These are phyloP conservation scores for Eupsilia transversa DNA, from an alignment of 2,888 invertebrate genomes.

Conservation along the genomic window DNA sequence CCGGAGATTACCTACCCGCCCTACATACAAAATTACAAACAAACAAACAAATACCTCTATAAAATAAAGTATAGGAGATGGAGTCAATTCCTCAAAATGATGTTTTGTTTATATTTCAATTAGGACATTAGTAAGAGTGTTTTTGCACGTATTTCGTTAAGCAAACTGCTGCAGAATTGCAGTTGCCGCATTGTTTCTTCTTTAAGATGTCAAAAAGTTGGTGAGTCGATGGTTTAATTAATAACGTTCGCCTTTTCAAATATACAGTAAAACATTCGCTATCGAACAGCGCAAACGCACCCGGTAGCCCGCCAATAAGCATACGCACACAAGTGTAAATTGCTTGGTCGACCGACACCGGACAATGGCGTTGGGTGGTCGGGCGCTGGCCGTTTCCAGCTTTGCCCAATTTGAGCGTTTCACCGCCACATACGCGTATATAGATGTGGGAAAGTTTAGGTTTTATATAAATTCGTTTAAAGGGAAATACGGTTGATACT, in stretches of 20 bases:
- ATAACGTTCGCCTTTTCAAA: slow-evolving; percentile 19
- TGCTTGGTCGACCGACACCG: slow-evolving; percentile 77
- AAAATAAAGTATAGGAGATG: too few species aligned
- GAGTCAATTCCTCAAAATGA: not conserved
- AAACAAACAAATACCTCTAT: too few species aligned
- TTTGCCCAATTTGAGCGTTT: slow-evolving; percentile 80
- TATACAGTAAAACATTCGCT: slow-evolving; percentile 43
- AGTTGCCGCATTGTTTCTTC: not conserved
- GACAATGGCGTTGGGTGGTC: slow-evolving; percentile 83
- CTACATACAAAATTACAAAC: too few species aligned
- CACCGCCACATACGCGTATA: slow-evolving; percentile 69
- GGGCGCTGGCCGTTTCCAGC: slow-evolving; percentile 71
- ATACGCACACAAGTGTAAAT: slow-evolving; percentile 74
- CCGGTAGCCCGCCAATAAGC: slow-evolving; percentile 59
- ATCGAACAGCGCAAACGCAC: slow-evolving; percentile 49
- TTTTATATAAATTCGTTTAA: slow-evolving; percentile 61
- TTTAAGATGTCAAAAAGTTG: not conserved
- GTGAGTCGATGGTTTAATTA: too few species aligned
- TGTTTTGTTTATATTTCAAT: not conserved
- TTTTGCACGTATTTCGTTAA: not conserved
- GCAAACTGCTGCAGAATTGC: not conserved
- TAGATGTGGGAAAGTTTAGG: slow-evolving; percentile 66
- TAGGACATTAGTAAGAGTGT: not conserved
- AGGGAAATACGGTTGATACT: slow-evolving; percentile 58
- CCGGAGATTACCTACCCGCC: too few species aligned